These are phyloP conservation scores for Dinomys branickii DNA, from an alignment of 2,113 vertebrate genomes.

Conservation along the genomic window DNA sequence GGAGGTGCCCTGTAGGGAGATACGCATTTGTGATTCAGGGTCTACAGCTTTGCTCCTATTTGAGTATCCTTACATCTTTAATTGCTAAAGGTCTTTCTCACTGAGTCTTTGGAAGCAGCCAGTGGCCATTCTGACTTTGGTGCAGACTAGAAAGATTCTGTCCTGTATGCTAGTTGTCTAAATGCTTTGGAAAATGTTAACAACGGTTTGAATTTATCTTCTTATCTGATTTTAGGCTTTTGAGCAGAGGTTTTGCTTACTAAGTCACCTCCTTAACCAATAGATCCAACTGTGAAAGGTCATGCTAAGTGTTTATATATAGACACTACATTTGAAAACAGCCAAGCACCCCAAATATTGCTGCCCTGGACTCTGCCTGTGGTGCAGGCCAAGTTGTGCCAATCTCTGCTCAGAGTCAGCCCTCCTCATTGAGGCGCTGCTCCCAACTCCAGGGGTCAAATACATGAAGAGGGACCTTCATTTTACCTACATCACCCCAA, in stretches of 20 bases:
- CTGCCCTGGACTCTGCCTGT: neutral
- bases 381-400: accelerated
- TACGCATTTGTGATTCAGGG: neutral
- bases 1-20: neutral
- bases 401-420: neutral
- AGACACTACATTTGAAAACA: neutral
- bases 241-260: neutral
- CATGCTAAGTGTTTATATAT: neutral
- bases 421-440: no score
- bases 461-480: neutral
- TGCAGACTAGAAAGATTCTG: neutral
- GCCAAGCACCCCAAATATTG: neutral
- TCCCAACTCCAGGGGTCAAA: neutral
- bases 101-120: neutral
- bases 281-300: neutral
- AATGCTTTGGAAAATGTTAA: neutral
- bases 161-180: neutral
- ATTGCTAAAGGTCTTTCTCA: neutral
- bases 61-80: neutral
- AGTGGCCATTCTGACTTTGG: neutral
- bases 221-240: neutral
- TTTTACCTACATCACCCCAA: neutral
- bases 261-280: neutral
- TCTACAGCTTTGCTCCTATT: neutral
- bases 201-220: neutral